Evolutionary conservation across 2,113 vertebrate genomes (phyloP).

Genomic region (Ailuropoda melanoleuca): DNA sequence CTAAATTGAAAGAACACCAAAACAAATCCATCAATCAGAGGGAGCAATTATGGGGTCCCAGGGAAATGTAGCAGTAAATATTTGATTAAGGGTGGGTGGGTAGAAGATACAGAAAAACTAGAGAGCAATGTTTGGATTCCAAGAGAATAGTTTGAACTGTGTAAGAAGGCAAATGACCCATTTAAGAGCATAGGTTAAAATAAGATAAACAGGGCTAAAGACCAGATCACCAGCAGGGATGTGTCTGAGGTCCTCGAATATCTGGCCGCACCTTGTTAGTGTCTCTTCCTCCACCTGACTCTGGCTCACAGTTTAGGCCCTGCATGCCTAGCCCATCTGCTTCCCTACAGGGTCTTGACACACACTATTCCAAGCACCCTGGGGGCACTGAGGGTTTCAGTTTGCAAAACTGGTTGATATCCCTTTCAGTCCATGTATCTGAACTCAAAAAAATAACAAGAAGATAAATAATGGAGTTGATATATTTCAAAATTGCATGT

Average conservation of each 20-base stretch:
- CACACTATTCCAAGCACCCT: not conserved
- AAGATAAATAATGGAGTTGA: not conserved
- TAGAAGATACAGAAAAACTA: not conserved
- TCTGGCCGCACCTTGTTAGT: not conserved
- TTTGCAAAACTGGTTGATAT: not conserved
- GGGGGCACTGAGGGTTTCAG: not conserved
- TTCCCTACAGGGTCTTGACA: conserved; percentile 51
- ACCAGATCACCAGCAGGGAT: not conserved
- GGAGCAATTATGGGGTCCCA: not conserved
- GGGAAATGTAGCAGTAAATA: not conserved
- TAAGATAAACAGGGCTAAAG: not conserved
- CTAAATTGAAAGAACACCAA: conserved; percentile 15
- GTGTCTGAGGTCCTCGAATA: not conserved
- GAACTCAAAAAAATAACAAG: not conserved
- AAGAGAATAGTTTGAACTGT: not conserved
- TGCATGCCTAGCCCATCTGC: conserved; percentile 24
- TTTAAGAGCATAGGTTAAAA: not conserved
- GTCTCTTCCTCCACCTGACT: conserved; percentile 43
- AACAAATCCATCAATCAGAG: not conserved
- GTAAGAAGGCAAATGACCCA: not conserved
- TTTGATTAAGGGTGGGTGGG: not conserved
- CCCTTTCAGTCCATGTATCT: not conserved
- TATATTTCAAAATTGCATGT: conserved; percentile 16
- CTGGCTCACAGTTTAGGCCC: not conserved
- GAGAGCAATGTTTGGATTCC: not conserved